These are phyloP conservation scores for Crotalus viridis DNA, from an alignment of 2,113 vertebrate species.

Conservation along the genomic window DNA sequence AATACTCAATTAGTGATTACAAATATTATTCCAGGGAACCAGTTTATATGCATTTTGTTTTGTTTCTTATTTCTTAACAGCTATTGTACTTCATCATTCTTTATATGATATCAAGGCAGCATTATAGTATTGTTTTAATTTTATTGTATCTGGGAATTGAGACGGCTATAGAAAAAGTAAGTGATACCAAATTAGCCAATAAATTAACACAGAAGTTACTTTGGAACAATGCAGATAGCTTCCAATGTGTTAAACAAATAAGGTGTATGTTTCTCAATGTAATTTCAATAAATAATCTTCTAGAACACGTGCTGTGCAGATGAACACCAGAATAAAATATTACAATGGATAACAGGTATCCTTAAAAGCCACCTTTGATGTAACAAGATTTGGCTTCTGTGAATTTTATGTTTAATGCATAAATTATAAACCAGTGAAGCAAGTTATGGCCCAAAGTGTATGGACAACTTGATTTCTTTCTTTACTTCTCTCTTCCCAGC, in stretches of 20 bases:
- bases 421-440: not conserved
- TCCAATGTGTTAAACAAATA: not conserved
- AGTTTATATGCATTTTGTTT: not conserved
- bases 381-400: not conserved
- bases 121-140: not conserved
- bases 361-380: not conserved
- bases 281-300: not conserved
- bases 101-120: not conserved
- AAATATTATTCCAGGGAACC: not conserved
- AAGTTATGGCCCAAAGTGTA: not conserved
- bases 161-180: not conserved
- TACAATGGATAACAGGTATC: not conserved
- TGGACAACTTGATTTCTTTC: not conserved
- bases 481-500: not conserved
- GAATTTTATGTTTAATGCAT: not conserved
- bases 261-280: not conserved
- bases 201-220: not conserved
- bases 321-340: not conserved
- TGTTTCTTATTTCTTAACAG: not conserved
- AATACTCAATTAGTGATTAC: not conserved
- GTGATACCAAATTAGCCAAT: not conserved
- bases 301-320: not conserved
- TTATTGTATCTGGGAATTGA: not conserved
- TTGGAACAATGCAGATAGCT: not conserved
- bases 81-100: not conserved